Conservation (phyloP, 2,888 invertebrate species). For the Linnaemya tessellans region DNA sequence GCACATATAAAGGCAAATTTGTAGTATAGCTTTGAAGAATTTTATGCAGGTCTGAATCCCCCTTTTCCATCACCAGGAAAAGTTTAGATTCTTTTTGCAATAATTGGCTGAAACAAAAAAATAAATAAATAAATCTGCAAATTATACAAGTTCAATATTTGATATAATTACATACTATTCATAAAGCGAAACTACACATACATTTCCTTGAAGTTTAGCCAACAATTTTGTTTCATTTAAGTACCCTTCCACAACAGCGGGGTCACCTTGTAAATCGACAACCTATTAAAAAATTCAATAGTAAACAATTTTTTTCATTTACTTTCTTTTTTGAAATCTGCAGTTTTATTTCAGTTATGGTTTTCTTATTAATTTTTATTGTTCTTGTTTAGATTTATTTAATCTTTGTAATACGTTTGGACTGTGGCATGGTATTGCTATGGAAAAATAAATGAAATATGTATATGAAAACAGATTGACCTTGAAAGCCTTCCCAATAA, state of each 20-base stretch:
- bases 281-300: slow-evolving; percentile 86
- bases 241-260: slow-evolving; percentile 89
- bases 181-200: slow-evolving; percentile 92
- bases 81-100: slow-evolving; percentile 86
- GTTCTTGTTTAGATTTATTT: too few species aligned
- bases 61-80: slow-evolving; percentile 95
- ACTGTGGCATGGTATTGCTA: too few species aligned
- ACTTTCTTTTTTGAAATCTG: neutral
- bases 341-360: too few species aligned
- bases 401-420: too few species aligned
- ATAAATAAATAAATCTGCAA: neutral
- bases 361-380: too few species aligned
- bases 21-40: slow-evolving; percentile 87
- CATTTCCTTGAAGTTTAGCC: slow-evolving; percentile 90
- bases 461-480: too few species aligned
- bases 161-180: slow-evolving; percentile 89
- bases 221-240: slow-evolving; percentile 94
- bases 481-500: too few species aligned
- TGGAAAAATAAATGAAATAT: too few species aligned
- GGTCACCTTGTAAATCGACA: slow-evolving; percentile 91
- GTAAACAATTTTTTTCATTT: neutral
- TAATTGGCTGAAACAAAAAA: slow-evolving; percentile 87
- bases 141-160: neutral
- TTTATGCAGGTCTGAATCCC: slow-evolving; percentile 93
- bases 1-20: slow-evolving; percentile 88